Conservation (phyloP, 2,113 vertebrate genomes). For the Oenanthe oenanthe region DNA sequence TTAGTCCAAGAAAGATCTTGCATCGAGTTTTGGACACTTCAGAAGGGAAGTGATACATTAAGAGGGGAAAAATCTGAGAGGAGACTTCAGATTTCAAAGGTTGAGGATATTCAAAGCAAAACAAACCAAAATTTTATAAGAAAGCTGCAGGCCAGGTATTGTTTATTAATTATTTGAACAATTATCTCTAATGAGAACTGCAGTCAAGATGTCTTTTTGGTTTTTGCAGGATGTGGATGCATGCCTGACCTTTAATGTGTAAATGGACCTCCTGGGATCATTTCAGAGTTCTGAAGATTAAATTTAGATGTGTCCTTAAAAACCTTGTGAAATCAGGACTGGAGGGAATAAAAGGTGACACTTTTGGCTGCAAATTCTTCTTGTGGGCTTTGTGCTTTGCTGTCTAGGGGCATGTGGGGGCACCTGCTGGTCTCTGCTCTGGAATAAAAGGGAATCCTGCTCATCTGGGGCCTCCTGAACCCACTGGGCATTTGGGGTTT, state of each 20-base stretch:
- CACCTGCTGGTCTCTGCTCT: background rate
- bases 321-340: background rate
- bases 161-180: background rate
- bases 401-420: accelerated
- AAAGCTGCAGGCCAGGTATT: background rate
- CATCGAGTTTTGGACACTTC: background rate
- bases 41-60: background rate
- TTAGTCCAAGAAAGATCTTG: constrained; percentile 10
- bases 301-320: background rate
- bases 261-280: background rate
- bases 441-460: accelerated
- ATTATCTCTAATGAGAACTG: background rate
- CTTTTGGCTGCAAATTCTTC: background rate
- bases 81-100: background rate
- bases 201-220: background rate
- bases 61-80: background rate
- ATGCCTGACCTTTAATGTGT: background rate
- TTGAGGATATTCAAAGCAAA: background rate
- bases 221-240: background rate
- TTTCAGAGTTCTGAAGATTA: background rate
- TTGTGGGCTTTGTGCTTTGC: background rate
- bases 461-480: accelerated
- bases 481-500: background rate
- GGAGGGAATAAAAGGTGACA: background rate
- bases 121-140: background rate